phyloP scores from a whole-genome alignment of 2,888 invertebrate genomes.

The Bembecia ichneumoniformis region DNA sequence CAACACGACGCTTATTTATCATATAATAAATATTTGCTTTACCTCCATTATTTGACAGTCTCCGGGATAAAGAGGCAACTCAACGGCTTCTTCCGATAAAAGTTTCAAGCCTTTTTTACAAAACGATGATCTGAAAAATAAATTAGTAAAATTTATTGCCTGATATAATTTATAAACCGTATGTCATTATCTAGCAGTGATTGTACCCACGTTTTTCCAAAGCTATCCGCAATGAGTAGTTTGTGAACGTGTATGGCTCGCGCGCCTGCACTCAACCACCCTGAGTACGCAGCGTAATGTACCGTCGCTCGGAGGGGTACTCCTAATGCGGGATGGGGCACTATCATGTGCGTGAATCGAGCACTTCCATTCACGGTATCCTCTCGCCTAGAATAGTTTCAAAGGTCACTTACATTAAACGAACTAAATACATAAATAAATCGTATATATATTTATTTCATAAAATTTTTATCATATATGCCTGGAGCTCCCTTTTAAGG shows the following conservation, averaged over 20 bases:
- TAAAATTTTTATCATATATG: too few relatives aligned
- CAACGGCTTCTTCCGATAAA: constrained; percentile 80
- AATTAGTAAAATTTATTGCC: too few relatives aligned
- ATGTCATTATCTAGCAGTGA: neutral
- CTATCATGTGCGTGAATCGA: constrained; percentile 84
- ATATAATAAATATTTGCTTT: constrained; percentile 5
- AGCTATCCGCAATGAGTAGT: constrained; percentile 86
- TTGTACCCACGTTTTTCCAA: constrained; percentile 78
- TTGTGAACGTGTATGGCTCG: constrained; percentile 86
- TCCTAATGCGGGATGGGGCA: constrained; percentile 89
- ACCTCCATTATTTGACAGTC: constrained; percentile 80
- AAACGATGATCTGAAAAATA: constrained; percentile 77
- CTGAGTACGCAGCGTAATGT: constrained; percentile 89
- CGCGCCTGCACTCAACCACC: constrained; percentile 90
- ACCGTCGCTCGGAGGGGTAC: constrained; percentile 81
- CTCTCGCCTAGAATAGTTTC: constrained; percentile 75
- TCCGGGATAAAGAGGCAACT: constrained; percentile 81
- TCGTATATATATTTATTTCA: too few relatives aligned
- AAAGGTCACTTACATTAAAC: too few relatives aligned
- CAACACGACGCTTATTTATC: too few relatives aligned
- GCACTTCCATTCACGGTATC: constrained; percentile 81
- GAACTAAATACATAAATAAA: too few relatives aligned
- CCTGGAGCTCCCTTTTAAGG: too few relatives aligned
- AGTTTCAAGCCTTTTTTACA: constrained; percentile 83
- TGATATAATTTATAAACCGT: too few relatives aligned